A percentile compares a stretch with the other conserved stretches of the same genome.
Conservation (phyloP, 92 coral and sea anemone species). For the Montipora capitata region DNA sequence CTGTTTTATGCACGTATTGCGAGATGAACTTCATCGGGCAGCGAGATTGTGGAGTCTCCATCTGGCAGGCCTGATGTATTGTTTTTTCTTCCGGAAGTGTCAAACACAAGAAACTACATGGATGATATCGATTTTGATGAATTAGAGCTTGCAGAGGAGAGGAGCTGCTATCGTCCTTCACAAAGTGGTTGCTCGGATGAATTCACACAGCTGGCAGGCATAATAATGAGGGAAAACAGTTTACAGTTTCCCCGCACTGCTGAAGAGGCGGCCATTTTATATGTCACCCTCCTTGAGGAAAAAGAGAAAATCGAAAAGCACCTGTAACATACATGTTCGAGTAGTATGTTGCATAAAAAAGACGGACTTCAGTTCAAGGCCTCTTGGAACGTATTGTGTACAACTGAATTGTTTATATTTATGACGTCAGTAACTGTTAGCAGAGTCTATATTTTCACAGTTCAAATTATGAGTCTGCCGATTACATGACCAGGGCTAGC, state of each 20-base stretch:
- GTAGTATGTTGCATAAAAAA: no score
- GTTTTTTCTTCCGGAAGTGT: conserved; percentile 42
- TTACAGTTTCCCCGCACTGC: conserved; percentile 19
- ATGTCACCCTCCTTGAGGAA: conserved; percentile 5
- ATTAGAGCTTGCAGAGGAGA: conserved; percentile 37
- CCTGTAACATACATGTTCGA: no score
- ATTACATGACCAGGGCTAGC: no score
- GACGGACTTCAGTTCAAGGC: no score
- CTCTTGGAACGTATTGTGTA: no score
- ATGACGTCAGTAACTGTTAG: no score
- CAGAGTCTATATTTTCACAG: no score
- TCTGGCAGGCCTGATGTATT: conserved; percentile 41
- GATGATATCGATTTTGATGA: conserved; percentile 37
- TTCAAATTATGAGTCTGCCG: no score
- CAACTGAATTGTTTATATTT: no score
- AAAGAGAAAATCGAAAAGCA: background rate
- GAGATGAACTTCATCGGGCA: conserved; percentile 48
- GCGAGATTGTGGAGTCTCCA: conserved; percentile 63
- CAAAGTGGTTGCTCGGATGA: conserved; percentile 39
- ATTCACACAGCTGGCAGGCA: conserved; percentile 31
- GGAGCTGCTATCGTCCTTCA: conserved; percentile 11
- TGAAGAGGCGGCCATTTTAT: conserved; percentile 13
- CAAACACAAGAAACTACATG: conserved; percentile 6
- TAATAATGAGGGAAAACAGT: conserved; percentile 42
- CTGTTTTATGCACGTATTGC: conserved; percentile 53